Percentiles rank a stretch among this genome's conserved stretches.
These are phyloP conservation scores for Papilio polyxenes DNA, from an alignment of 1,140 invertebrate genomes.

Conservation along the genomic window DNA sequence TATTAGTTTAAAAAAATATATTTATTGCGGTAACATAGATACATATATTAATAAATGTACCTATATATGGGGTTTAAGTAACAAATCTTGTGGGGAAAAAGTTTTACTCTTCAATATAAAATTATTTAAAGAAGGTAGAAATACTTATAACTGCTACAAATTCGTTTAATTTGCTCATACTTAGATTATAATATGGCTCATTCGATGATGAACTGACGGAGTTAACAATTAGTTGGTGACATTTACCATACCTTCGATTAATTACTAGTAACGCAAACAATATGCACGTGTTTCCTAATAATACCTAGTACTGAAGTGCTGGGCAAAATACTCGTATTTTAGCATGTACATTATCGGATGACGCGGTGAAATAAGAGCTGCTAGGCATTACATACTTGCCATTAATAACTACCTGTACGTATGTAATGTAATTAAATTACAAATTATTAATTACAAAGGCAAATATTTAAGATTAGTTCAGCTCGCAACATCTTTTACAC, in stretches of 20 bases:
- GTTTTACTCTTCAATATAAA: too few species aligned
- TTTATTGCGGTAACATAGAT: too few species aligned
- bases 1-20: too few species aligned
- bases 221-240: not conserved
- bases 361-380: conserved; percentile 26
- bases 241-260: not conserved
- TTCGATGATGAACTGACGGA: not conserved
- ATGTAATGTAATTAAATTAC: not conserved
- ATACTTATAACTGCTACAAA: not conserved
- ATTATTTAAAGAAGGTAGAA: too few species aligned
- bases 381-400: too few species aligned
- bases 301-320: conserved; percentile 9
- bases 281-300: conserved; percentile 10
- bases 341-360: conserved; percentile 9
- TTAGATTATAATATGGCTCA: not conserved
- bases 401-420: not conserved
- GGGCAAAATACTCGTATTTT: not conserved
- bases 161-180: not conserved
- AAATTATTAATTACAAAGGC: not conserved
- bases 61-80: too few species aligned
- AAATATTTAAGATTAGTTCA: too few species aligned
- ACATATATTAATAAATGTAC: too few species aligned
- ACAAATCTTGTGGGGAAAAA: too few species aligned
- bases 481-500: too few species aligned
- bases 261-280: not conserved